Evolutionary conservation across 2,888 invertebrate genomes (phyloP), one percentile per base, ranked within the genome.

Genomic region (Bhutanitis thaidina): DNA sequence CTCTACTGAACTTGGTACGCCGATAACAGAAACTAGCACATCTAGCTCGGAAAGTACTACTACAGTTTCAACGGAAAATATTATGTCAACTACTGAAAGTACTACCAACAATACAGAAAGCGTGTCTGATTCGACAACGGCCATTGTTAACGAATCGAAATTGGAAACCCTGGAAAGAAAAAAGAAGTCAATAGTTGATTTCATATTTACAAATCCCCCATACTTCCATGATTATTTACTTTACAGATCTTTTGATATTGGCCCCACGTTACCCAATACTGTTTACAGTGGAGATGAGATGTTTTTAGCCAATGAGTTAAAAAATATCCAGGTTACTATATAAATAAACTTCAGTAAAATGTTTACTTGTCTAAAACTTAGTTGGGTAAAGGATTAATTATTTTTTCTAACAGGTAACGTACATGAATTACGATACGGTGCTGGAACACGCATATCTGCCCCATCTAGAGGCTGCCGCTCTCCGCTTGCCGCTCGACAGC

Each of bases 401-500:
- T 37, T 46, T 5, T 48, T 27, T 16, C 13, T 30, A 43, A 54
- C 90, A 92, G 77, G 91, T 93, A 43, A 91, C 91, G 54, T 94
- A 93, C 69, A 94, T 95, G 90, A 92, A 92, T 27, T 96, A 95
- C 78, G 94, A 95, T 55, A 92, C 95, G 0, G 91, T 95, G 35
- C 80, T 96, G 52, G 95, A 95, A 45, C 94, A 93, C 74, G 93
- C 93, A 30, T 94, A 93, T 70, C 90, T 95, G 27, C 93, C 94
- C 1, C 91, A 93, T 59, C 76, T 96, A 58, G 92, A 94, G 64
- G 92, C 95, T 8, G 90, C 93, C 38, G 94, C 93, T 1, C 82
- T 96, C 45, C 93, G 95, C 57, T 90, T 96, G 67, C 96, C 96
- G 9, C 76, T 96, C 47, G 96, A 96, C 71, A 95, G 95, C 59